Percentiles rank a stretch among this genome's conserved stretches.
Evolutionary conservation across 2,888 invertebrate genomes (phyloP).

Genomic region (Alloscopus bannaensis): DNA sequence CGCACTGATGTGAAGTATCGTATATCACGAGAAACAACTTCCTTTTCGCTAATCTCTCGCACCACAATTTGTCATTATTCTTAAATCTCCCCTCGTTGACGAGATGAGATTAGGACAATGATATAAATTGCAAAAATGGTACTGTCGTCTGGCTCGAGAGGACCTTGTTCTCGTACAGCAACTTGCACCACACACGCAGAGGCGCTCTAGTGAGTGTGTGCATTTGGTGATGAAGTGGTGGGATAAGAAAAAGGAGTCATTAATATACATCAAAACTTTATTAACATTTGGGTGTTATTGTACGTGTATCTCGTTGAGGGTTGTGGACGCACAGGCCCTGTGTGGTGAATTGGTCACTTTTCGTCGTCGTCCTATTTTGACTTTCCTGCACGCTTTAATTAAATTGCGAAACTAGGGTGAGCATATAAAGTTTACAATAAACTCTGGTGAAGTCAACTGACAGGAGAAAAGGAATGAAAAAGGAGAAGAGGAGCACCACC

Average conservation of each 20-base stretch:
- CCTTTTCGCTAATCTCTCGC: not conserved
- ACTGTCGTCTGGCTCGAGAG: constrained; percentile 16
- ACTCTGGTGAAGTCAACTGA: constrained; percentile 7
- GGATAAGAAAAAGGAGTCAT: too few species aligned
- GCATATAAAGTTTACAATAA: constrained; percentile 23
- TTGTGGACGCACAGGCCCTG: too few species aligned
- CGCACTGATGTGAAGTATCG: not conserved
- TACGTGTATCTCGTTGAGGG: too few species aligned
- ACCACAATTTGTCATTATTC: not conserved
- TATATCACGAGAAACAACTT: not conserved
- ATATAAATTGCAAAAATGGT: constrained; percentile 27
- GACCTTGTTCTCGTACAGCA: constrained; percentile 20
- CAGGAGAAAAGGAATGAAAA: constrained; percentile 33
- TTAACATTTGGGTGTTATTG: too few species aligned
- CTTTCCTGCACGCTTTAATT: not conserved
- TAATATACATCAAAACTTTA: too few species aligned
- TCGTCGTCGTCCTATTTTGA: not conserved
- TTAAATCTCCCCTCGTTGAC: constrained; percentile 3
- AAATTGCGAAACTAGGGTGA: constrained; percentile 21
- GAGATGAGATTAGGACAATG: constrained; percentile 18
- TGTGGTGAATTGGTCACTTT: too few species aligned
- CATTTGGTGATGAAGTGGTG: too few species aligned
- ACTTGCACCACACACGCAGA: too few species aligned
- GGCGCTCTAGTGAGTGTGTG: too few species aligned
- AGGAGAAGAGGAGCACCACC: constrained; percentile 19